Base-by-base conservation (phyloP, 2,888 invertebrate species). In the Choristoneura rosaceana region DNA sequence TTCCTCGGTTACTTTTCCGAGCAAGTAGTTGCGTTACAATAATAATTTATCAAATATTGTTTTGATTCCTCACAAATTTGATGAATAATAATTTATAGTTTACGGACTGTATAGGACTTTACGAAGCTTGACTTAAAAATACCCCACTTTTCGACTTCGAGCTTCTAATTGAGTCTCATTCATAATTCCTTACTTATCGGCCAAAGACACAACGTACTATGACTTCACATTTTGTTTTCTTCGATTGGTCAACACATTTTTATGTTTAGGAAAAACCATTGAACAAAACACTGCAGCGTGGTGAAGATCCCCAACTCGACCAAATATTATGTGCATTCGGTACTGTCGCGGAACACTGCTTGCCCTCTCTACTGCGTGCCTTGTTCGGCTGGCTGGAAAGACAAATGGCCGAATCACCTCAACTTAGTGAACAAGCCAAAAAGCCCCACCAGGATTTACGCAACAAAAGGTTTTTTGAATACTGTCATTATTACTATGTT, bases 261-360 rank as follows among this genome's bases (percentile, higher is more conserved):
- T 14, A 41, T 64, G 43, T 69, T 33, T 33, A 98, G 96, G 99
- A 99, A 86, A 98, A 98, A 86, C 97, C 98, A n/a, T 90, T 99
- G 50, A 98, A 98, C 41, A 99, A 99, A 95, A 96, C 98, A 2
- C 91, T 99, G 70, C 99, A 99, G 92, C 95, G 99, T 76, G 99
- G 99, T 10, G 99, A 99, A 94, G 99, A 99, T 93, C 94, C 96
- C 9, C 98, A 98, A 79, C 97, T 99, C 84, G 99, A 99, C 90
- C 98, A 99, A 90, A 95, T 99, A 58, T 92, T 99, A 62, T 97
- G 97, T 66, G 98, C 99, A 0, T 97, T 99, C 83, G 98, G 99
- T 15, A 97, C 98, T 10, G 98, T 99, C 3, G 98, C 99, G 0
- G 99, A 99, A 87, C 99, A 99, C 87, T 99, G 99, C 89, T 93